Evolutionary conservation across 2,113 vertebrate species (phyloP).

Genomic region (Megalops atlanticus): DNA sequence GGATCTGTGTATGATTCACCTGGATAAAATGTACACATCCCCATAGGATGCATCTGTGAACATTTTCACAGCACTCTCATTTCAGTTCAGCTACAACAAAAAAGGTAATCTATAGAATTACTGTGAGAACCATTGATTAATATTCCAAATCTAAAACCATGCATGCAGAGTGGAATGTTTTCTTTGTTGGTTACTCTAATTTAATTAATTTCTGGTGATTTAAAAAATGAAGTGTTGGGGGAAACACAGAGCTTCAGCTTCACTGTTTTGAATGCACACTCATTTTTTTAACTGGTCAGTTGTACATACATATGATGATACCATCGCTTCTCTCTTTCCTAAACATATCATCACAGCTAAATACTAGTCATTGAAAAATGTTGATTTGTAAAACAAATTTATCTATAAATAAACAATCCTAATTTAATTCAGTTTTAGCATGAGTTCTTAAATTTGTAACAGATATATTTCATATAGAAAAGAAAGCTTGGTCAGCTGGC

Average conservation of each 20-base stretch:
- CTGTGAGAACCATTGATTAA: background rate
- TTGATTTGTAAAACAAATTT: too few relatives aligned
- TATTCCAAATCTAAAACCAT: background rate
- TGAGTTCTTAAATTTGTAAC: too few relatives aligned
- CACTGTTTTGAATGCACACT: background rate
- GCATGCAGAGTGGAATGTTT: background rate
- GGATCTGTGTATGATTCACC: background rate
- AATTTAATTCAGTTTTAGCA: too few relatives aligned
- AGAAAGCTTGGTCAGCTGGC: too few relatives aligned
- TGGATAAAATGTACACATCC: background rate
- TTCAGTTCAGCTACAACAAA: background rate
- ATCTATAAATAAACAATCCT: too few relatives aligned
- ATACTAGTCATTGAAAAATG: too few relatives aligned
- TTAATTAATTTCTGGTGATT: too few relatives aligned
- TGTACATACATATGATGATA: too few relatives aligned
- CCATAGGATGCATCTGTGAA: background rate
- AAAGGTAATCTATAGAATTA: background rate
- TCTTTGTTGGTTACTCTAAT: background rate
- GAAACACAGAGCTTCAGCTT: background rate
- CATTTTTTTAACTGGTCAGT: too few relatives aligned
- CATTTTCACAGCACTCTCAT: constrained; percentile 3
- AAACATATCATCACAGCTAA: too few relatives aligned
- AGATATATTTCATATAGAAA: too few relatives aligned
- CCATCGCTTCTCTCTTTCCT: too few relatives aligned
- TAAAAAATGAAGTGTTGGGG: background rate